These are phyloP conservation scores for Pygmarrhopalites habei DNA, from an alignment of 1,140 invertebrate genomes.

Conservation along the genomic window DNA sequence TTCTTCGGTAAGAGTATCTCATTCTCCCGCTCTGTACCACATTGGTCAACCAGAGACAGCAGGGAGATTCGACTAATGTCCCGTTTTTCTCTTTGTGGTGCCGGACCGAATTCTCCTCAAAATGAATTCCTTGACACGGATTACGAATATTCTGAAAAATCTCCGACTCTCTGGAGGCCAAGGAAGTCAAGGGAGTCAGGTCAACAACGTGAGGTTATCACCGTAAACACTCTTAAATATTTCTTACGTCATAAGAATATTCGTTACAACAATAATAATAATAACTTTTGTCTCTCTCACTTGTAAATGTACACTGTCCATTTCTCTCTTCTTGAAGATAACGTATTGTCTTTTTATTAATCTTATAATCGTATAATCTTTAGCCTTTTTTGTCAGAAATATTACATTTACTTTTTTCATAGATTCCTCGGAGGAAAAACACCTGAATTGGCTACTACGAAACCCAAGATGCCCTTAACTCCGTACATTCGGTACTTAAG, in stretches of 20 bases:
- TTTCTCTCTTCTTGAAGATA: not conserved
- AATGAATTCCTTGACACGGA: slow-evolving; percentile 29
- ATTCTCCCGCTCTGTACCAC: not conserved
- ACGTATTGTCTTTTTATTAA: not conserved
- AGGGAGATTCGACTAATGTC: not conserved
- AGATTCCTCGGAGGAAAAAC: slow-evolving; percentile 22
- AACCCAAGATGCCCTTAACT: slow-evolving; percentile 31
- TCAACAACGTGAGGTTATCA: slow-evolving; percentile 32
- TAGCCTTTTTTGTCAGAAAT: not conserved
- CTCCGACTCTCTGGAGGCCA: slow-evolving; percentile 12
- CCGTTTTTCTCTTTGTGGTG: not conserved
- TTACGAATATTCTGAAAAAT: slow-evolving; percentile 25
- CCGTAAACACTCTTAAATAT: slow-evolving; percentile 18
- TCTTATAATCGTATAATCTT: not conserved
- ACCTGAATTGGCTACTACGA: slow-evolving; percentile 1
- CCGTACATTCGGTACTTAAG: slow-evolving; percentile 36
- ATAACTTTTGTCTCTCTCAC: too few species aligned
- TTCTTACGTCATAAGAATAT: not conserved
- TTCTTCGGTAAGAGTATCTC: not conserved
- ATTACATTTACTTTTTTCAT: slow-evolving; percentile 15
- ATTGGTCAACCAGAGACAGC: not conserved
- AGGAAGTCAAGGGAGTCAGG: not conserved
- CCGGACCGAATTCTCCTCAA: not conserved
- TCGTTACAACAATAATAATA: too few species aligned
- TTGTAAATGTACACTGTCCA: not conserved